Evolutionary conservation across 1,140 invertebrate species (phyloP).

Genomic region (Bombus polaris): DNA sequence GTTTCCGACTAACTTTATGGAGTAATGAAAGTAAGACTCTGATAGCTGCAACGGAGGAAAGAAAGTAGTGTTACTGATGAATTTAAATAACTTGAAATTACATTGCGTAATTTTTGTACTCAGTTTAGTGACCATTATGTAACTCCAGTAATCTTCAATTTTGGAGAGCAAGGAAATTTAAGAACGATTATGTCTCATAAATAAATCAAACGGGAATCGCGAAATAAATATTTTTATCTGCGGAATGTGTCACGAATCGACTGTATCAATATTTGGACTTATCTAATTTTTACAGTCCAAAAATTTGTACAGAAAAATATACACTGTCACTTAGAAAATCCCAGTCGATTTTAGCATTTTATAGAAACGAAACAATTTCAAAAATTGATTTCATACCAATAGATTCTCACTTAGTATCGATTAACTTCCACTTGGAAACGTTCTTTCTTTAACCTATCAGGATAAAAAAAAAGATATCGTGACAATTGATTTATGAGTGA

Average conservation of each 20-base stretch:
- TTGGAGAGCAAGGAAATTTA: too few relatives aligned
- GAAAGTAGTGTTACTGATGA: neutral
- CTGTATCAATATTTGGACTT: too few relatives aligned
- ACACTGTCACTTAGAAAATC: too few relatives aligned
- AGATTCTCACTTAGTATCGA: too few relatives aligned
- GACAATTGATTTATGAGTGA: neutral
- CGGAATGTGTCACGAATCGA: too few relatives aligned
- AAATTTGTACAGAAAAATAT: too few relatives aligned
- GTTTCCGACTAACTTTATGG: neutral
- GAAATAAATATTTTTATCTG: neutral
- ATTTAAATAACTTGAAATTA: neutral
- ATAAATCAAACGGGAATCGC: neutral
- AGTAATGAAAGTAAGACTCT: neutral
- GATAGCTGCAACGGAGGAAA: neutral
- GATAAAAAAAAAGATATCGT: neutral
- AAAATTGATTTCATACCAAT: too few relatives aligned
- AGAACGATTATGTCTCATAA: neutral
- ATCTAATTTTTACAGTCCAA: too few relatives aligned
- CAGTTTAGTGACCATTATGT: neutral
- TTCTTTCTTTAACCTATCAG: too few relatives aligned
- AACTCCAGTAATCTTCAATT: neutral
- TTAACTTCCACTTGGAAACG: too few relatives aligned
- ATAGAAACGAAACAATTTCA: too few relatives aligned
- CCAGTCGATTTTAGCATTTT: too few relatives aligned
- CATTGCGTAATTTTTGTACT: neutral